Conservation (phyloP, 2,888 invertebrate species). For the Cephus pygmeus region DNA sequence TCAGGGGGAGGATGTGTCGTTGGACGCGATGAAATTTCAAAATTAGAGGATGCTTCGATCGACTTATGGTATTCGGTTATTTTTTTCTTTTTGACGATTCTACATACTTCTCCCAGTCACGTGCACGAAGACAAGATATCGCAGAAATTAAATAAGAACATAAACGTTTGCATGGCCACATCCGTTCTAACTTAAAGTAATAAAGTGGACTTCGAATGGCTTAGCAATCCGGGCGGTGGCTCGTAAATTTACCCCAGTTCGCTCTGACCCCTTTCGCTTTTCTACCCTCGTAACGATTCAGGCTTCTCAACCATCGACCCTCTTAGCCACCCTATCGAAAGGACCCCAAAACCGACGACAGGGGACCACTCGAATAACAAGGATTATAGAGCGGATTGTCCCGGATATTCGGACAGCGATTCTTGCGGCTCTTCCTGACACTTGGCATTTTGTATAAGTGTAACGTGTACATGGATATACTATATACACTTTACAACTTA, state of each 20-base stretch:
- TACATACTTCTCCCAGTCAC: background rate
- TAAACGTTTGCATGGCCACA: background rate
- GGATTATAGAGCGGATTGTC: constrained; percentile 38
- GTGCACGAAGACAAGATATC: background rate
- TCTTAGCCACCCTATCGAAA: constrained; percentile 42
- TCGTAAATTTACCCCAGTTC: constrained; percentile 44
- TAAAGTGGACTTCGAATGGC: constrained; percentile 49
- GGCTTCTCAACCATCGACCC: constrained; percentile 33
- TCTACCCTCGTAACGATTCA: constrained; percentile 11
- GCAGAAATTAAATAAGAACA: background rate
- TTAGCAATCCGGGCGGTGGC: constrained; percentile 42
- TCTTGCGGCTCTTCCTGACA: constrained; percentile 20
- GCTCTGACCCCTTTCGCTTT: constrained; percentile 1
- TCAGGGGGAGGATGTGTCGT: background rate
- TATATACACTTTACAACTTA: background rate
- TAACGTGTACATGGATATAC: background rate
- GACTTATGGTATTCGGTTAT: background rate
- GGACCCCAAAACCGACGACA: constrained; percentile 36
- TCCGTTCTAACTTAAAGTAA: constrained; percentile 46
- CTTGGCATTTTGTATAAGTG: background rate
- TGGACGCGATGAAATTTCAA: background rate
- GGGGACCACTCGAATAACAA: constrained; percentile 42
- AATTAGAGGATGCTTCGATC: background rate
- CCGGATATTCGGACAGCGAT: constrained; percentile 24
- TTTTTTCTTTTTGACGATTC: background rate